Evolutionary conservation across 2,888 invertebrate genomes (phyloP), one percentile per base, ranked within the genome.

Genomic region (Drosophila koepferae): DNA sequence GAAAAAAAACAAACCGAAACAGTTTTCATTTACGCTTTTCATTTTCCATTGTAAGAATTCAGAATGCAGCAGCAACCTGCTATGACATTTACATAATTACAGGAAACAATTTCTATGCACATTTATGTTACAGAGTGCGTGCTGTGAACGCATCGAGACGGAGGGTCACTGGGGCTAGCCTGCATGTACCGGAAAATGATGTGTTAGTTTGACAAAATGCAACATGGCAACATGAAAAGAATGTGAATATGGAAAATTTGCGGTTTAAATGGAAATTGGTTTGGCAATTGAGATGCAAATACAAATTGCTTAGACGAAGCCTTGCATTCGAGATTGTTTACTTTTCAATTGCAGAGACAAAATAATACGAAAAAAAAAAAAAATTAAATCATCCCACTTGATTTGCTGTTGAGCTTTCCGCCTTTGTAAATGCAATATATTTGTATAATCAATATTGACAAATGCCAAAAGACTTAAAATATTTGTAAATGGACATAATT

Each of bases 161-260:
- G 38, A 49, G 12, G 36, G 14, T 7, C 16, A 6, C 40, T 16
- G 16, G 0, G 40, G 16, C 12, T 44, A 18, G 43, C 18, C 34
- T 28, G 59, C 72, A 74, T 74, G 76, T 64, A 69, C 75, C 89
- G 85, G 81, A 84, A 86, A 81, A 67, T 77, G 54, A 86, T 74
- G 87, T 85, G 87, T 85, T 89, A 74, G 89, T 75, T 84, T 86
- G 84, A 89, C 84, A 86, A 85, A 85, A 86, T 83, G 73, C 84
- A 31, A 64, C 67, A 62, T 44, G 59, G 41, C 70, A 62, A 72
- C 71, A 64, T 56, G 43, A 20, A 36, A 44, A 34, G 56, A 44
- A 40, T 31, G 18, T 28, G 49, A 48, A 56, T 34, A 44, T 44
- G 44, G 34, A 12, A 31, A 51, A 61, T 61, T 61, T 61, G 46